A percentile compares a stretch with the other conserved stretches of the same genome.
phyloP scores from a whole-genome alignment of 1,140 invertebrate genomes.

The Drosophila pallidifrons region DNA sequence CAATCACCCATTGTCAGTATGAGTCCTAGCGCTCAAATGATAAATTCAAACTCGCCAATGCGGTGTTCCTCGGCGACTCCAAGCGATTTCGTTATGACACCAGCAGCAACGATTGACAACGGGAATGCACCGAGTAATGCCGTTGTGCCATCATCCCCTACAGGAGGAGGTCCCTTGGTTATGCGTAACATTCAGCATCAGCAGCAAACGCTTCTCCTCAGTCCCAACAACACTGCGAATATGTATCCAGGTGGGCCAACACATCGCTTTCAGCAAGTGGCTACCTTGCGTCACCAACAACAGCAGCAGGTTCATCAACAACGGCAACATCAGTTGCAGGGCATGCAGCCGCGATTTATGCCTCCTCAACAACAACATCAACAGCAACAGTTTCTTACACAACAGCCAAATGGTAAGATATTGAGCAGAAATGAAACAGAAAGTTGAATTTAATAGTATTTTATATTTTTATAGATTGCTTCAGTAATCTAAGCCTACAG shows the following conservation, averaged over 20 bases:
- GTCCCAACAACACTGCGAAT: constrained; percentile 67
- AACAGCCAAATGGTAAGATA: constrained; percentile 60
- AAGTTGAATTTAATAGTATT: background rate
- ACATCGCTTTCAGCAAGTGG: constrained; percentile 72
- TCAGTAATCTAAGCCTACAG: constrained; percentile 59
- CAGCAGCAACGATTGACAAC: constrained; percentile 53
- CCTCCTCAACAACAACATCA: constrained; percentile 44
- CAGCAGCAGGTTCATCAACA: constrained; percentile 59
- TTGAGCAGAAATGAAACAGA: background rate
- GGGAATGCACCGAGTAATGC: constrained; percentile 62
- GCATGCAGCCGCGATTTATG: constrained; percentile 65
- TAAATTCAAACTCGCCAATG: constrained; percentile 71
- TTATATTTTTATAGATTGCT: constrained; percentile 53
- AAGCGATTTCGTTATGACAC: constrained; percentile 59
- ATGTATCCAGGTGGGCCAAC: constrained; percentile 69
- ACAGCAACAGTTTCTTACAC: constrained; percentile 57
- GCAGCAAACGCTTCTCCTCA: constrained; percentile 64
- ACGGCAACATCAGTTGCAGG: constrained; percentile 65
- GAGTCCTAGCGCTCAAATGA: constrained; percentile 75
- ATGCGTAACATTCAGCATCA: constrained; percentile 69
- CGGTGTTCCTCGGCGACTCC: constrained; percentile 63
- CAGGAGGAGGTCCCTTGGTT: constrained; percentile 51
- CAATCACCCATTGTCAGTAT: constrained; percentile 67
- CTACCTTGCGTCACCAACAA: constrained; percentile 49
- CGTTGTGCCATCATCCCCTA: constrained; percentile 74